phyloP scores from a whole-genome alignment of 1,140 invertebrate species.

The Zophobas morio region DNA sequence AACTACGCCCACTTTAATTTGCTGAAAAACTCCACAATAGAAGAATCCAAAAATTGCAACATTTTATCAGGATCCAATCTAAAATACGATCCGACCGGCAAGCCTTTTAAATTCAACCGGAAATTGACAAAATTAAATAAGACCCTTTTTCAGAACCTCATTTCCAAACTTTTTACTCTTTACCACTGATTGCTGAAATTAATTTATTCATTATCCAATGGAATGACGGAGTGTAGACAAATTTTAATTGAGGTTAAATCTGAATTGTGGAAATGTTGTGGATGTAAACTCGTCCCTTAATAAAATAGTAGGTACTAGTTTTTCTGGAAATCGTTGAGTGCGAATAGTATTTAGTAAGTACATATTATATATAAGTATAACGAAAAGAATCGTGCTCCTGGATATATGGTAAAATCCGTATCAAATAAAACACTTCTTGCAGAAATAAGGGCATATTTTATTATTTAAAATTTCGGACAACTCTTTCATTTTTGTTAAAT shows the following conservation, averaged over 20 bases:
- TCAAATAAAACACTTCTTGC: no score
- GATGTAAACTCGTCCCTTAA: neutral
- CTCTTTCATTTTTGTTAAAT: no score
- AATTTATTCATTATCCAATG: conserved; percentile 18
- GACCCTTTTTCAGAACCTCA: conserved; percentile 1
- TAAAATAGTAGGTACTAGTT: neutral
- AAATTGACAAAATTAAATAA: conserved; percentile 12
- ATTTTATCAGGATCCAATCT: no score
- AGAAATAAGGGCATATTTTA: no score
- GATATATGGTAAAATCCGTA: no score
- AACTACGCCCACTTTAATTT: neutral
- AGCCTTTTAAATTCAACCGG: neutral
- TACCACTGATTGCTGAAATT: conserved; percentile 4
- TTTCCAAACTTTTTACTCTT: neutral
- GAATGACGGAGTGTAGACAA: neutral
- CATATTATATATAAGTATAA: no score
- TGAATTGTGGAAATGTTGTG: neutral
- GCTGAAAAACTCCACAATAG: neutral
- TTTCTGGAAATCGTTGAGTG: no score
- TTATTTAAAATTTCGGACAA: no score
- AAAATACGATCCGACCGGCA: no score
- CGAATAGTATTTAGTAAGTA: no score
- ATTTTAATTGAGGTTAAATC: neutral
- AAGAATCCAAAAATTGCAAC: neutral
- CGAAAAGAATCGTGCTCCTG: no score